phyloP scores from a whole-genome alignment of 2,113 vertebrate genomes.

The Zosterops borbonicus region DNA sequence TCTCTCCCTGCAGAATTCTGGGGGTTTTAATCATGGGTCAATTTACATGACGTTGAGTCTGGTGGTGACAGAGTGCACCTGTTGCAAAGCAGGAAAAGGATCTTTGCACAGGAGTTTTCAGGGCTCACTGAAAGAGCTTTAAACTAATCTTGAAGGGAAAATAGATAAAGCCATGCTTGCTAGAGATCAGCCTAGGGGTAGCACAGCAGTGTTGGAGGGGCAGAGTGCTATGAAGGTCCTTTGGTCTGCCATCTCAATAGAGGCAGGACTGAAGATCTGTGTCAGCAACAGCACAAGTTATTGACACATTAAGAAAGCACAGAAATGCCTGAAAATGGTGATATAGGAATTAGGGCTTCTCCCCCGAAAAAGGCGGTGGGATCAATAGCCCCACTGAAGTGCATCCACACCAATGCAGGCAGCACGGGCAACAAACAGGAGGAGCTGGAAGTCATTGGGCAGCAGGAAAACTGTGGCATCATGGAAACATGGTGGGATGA shows the following conservation, averaged over 20 bases:
- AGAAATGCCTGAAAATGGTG: background rate
- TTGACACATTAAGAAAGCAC: background rate
- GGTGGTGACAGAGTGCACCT: background rate
- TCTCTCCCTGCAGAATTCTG: background rate
- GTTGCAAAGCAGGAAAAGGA: background rate
- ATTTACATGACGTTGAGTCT: background rate
- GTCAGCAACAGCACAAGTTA: background rate
- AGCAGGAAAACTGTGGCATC: background rate
- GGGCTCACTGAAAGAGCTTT: background rate
- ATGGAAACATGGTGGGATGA: background rate
- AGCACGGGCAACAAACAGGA: background rate
- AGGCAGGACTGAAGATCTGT: background rate
- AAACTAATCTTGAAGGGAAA: background rate
- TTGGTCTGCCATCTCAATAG: background rate
- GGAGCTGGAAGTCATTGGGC: background rate
- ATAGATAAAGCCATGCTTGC: background rate
- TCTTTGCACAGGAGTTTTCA: background rate
- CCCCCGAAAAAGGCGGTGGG: rapidly evolving
- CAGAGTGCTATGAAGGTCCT: background rate
- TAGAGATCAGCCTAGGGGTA: background rate
- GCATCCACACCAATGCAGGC: background rate
- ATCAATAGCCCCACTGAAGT: background rate
- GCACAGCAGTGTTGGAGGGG: background rate
- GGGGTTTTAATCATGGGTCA: background rate
- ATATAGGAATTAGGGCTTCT: background rate